Percentiles rank a stretch among this genome's conserved stretches.
These are phyloP conservation scores for Ditula angustiorana DNA, from an alignment of 2,888 invertebrate species.

Conservation along the genomic window DNA sequence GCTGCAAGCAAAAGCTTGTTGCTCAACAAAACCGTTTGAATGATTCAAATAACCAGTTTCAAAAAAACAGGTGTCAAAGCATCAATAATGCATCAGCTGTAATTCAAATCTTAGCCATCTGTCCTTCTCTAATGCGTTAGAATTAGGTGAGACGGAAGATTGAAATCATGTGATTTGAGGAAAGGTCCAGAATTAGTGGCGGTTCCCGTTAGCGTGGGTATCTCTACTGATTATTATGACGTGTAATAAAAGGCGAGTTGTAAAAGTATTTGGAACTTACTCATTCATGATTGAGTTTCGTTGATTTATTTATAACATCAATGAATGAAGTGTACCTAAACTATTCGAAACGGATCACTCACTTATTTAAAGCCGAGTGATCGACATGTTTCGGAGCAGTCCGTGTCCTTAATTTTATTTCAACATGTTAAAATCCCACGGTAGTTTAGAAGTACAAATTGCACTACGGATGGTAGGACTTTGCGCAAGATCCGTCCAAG, in stretches of 20 bases:
- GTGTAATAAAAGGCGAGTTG: not conserved
- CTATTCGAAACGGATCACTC: no score
- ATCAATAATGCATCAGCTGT: conserved; percentile 50
- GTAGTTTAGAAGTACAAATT: no score
- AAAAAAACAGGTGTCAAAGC: conserved; percentile 47
- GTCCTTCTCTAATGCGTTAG: conserved; percentile 4
- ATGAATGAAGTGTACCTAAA: no score
- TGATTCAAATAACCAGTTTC: conserved; percentile 36
- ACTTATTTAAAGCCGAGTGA: no score
- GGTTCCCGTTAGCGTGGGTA: not conserved
- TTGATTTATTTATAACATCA: no score
- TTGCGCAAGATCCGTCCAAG: no score
- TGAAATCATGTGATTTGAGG: not conserved
- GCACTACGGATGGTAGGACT: no score
- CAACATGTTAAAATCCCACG: no score
- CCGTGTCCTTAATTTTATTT: no score
- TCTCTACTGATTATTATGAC: not conserved
- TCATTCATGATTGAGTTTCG: no score
- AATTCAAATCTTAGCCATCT: conserved; percentile 13
- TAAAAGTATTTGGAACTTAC: not conserved
- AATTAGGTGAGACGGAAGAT: not conserved
- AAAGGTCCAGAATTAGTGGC: not conserved
- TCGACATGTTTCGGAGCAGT: no score
- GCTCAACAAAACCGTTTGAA: not conserved
- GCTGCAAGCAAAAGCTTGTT: no score